These are phyloP conservation scores for Phymanthus crucifer DNA, from an alignment of 92 coral and sea anemone species.

Conservation along the genomic window DNA sequence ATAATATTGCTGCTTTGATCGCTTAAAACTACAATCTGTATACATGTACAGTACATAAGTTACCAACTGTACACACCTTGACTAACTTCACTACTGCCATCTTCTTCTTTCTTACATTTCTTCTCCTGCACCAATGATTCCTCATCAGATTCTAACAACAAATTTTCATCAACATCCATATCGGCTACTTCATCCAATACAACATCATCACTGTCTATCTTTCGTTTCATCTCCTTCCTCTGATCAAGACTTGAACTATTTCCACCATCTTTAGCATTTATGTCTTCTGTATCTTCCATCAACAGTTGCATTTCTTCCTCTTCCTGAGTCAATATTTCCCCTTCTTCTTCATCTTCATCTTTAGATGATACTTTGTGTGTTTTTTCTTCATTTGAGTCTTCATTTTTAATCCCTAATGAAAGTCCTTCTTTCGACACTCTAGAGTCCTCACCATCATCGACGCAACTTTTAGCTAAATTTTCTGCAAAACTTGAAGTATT, in stretches of 20 bases:
- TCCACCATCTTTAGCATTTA: background rate
- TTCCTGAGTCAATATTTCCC: conserved; percentile 26
- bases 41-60: no score
- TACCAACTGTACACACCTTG: no score
- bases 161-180: conserved; percentile 28
- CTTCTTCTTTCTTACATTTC: conserved; percentile 9
- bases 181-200: background rate
- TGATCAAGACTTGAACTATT: background rate
- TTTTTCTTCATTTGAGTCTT: background rate
- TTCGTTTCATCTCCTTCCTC: background rate
- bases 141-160: conserved; percentile 17
- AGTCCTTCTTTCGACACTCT: background rate
- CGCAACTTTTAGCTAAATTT: background rate
- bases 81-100: background rate
- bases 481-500: background rate
- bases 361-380: background rate
- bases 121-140: conserved; percentile 8
- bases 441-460: background rate
- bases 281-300: background rate
- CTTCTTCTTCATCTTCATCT: conserved; percentile 25
- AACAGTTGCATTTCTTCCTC: conserved; percentile 31
- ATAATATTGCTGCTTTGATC: no score
- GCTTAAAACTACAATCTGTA: no score
- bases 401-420: background rate
- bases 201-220: background rate